Base-by-base conservation (phyloP, 2,888 invertebrate species). In the Geophilus truncorum region DNA sequence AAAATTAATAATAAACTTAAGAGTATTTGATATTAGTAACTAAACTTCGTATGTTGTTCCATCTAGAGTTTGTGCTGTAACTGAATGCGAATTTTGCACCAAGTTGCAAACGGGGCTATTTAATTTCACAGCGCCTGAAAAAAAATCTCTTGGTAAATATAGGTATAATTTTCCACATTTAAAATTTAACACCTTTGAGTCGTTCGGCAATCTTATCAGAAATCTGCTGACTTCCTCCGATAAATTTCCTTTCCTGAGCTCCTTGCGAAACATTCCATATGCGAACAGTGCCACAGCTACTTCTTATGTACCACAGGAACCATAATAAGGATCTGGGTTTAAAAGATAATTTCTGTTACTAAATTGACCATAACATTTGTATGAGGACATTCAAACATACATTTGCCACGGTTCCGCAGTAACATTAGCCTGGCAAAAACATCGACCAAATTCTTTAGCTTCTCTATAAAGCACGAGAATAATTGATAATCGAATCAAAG, bases 181-280 rank as follows among this genome's bases (percentile, higher is more conserved):
- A n/a, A n/a, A n/a, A 36, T 40, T 77, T 57, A n/a, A n/a, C n/a
- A 85, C 84, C 84, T 82, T 86, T 86, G n/a, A 88, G 81, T 30
- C 83, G 83, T 79, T 86, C 84, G 0, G 86, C 86, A 45, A 88
- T 84, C 40, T 85, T 84, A 78, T 85, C 83, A 82, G 87, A 86
- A 21, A 88, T 85, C 82, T 88, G 88, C 82, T 87, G 87, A 1
- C 87, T 85, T 21, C 88, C 88, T 18, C 88, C 88, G 23, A 85
- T 82, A 80, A 87, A 84, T 83, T 87, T 87, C 62, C 85, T 83
- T 83, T 88, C 88, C 85, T 88, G 84, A n/a, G 84, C 85, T 0
- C 84, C 84, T 23, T 83, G 83, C 36, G 83, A 82, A n/a, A 83
- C 82, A 21, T 82, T 82, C 82, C 82, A 82, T n/a, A 82, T 82